These are phyloP conservation scores for Chloroceryle aenea DNA, from an alignment of 2,113 vertebrate species.

Conservation along the genomic window DNA sequence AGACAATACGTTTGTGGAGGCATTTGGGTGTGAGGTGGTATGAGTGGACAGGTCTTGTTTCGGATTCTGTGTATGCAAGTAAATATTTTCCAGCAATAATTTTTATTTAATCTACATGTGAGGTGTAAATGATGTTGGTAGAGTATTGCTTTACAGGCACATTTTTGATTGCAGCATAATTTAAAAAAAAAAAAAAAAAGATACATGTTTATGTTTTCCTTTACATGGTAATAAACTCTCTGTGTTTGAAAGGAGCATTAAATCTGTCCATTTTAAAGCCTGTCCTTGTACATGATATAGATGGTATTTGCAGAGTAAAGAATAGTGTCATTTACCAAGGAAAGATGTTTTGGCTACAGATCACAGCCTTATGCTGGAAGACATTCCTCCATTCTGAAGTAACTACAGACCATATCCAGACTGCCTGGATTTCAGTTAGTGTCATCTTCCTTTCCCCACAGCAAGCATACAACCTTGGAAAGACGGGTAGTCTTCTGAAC, in stretches of 20 bases:
- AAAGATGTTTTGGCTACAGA: slow-evolving; percentile 1
- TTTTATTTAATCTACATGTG: not conserved
- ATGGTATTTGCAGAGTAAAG: slow-evolving; percentile 67
- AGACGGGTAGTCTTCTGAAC: not conserved
- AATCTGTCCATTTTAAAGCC: not conserved
- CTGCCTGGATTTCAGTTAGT: not conserved
- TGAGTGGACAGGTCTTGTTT: not conserved
- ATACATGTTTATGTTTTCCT: not conserved
- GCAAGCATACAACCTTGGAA: not conserved
- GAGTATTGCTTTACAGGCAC: not conserved
- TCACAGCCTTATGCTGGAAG: not conserved
- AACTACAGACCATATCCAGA: not conserved
- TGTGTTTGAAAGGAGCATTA: not conserved
- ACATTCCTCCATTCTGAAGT: not conserved
- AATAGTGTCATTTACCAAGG: slow-evolving; percentile 63
- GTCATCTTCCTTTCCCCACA: not conserved
- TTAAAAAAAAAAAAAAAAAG: not conserved
- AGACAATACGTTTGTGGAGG: not conserved
- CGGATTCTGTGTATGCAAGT: rapidly evolving
- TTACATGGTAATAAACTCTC: slow-evolving; percentile 34
- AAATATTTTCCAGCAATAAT: not conserved
- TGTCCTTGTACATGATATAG: not conserved
- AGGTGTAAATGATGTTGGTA: not conserved
- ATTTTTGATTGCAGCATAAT: not conserved
- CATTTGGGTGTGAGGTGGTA: not conserved